These are phyloP conservation scores for Tapera naevia DNA, from an alignment of 2,797 vertebrate genomes.

Conservation along the genomic window DNA sequence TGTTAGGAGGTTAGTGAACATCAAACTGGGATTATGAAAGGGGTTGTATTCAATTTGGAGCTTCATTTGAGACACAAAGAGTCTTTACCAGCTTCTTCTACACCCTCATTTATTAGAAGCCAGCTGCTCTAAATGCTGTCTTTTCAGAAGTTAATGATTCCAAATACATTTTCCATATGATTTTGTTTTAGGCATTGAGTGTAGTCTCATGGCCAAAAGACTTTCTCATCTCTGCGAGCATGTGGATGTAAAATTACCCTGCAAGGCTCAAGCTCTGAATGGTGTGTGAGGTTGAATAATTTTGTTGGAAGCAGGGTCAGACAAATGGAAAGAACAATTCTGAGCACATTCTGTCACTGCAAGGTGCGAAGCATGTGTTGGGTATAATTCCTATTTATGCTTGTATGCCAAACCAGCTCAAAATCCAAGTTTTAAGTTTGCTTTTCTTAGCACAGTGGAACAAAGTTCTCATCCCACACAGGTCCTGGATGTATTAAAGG, in stretches of 20 bases:
- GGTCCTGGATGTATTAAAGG: background rate
- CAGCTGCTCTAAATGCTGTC: constrained; percentile 42
- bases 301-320: constrained; percentile 24
- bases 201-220: background rate
- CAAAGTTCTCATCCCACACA: background rate
- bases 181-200: constrained; percentile 63
- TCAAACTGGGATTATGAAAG: background rate
- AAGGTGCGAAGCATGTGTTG: constrained; percentile 13
- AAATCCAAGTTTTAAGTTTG: background rate
- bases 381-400: constrained; percentile 14
- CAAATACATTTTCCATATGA: constrained; percentile 53
- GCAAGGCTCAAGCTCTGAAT: background rate
- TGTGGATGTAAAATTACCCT: background rate
- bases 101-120: constrained; percentile 35
- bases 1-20: background rate
- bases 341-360: constrained; percentile 19
- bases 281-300: constrained; percentile 14
- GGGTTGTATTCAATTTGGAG: background rate
- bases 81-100: constrained; percentile 38
- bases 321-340: constrained; percentile 46
- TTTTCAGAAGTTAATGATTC: constrained; percentile 48
- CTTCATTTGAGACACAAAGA: background rate
- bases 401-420: background rate
- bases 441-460: background rate
- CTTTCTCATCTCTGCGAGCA: constrained; percentile 4